Evolutionary conservation across 2,113 vertebrate genomes (phyloP), one percentile per base, ranked within the genome.

Genomic region (Scophthalmus maximus): DNA sequence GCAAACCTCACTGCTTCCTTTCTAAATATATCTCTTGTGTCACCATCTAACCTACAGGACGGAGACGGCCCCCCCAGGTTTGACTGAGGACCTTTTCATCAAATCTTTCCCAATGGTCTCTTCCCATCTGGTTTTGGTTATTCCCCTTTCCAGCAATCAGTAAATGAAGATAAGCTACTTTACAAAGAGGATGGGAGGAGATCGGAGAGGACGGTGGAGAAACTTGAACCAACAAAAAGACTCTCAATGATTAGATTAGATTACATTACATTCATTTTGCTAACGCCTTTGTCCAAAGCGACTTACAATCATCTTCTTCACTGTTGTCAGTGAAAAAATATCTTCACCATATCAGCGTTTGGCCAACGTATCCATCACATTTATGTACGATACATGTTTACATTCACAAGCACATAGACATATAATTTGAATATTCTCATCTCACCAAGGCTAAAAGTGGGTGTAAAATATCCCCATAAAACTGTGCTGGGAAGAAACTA

Each of bases 21-120:
- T 66, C 30, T 62, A 67, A 81, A 51, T 78, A 61, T 63, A 83
- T 26, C 57, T 49, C 38, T 34, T 27, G 8, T 63, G 57, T 86
- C 44, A 72, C 32, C 29, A 50, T 62, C 23, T 20, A 40, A 30
- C 44, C 40, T 29, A 52, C 52, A 32, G 15, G 23, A 57, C 34
- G n/a, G 11, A 25, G 38, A 18, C 0, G 9, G 9, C 20, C 1
- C 29, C 1, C 29, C 27, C 17, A 30, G 46, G 18, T 15, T 12
- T 23, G 10, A 6, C 4, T 4, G 25, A 38, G 38, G 6, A 18
- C n/a, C 38, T 17, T 29, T 38, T 6, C 26, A 44, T 36, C 18
- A 58, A 3, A 50, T 20, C 58, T 29, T 1, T 20, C 5, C 22
- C 23, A 30, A 12, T 34, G 27, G 22, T 57, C n/a, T 50, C 38